Percentiles rank a stretch among this genome's conserved stretches.
phyloP scores from a whole-genome alignment of 2,888 invertebrate species.

The Drosophila rellima region DNA sequence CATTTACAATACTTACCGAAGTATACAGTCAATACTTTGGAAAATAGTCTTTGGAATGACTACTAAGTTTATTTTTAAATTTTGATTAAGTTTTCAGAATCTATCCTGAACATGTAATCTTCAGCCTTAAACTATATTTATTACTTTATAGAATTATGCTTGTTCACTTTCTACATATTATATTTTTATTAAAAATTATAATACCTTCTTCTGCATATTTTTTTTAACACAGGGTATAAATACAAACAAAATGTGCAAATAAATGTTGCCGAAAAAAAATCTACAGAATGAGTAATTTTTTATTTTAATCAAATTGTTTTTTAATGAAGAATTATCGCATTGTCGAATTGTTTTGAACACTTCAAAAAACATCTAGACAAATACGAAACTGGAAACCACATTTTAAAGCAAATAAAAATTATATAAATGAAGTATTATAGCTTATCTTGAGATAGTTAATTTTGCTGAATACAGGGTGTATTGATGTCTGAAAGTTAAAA shows the following conservation, averaged over 20 bases:
- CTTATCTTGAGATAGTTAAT: constrained; percentile 1
- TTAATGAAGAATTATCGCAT: neutral
- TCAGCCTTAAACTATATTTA: too few relatives aligned
- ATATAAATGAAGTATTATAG: neutral
- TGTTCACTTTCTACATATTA: neutral
- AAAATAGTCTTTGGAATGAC: neutral
- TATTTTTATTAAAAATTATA: neutral
- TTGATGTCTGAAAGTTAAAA: neutral
- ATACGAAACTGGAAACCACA: constrained; percentile 17
- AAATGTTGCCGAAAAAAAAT: neutral
- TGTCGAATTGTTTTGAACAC: constrained; percentile 7
- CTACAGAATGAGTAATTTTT: constrained; percentile 1
- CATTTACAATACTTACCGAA: neutral
- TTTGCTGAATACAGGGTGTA: neutral
- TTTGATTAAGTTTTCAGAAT: too few relatives aligned
- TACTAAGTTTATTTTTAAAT: neutral
- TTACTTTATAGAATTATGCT: too few relatives aligned
- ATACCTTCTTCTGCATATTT: neutral
- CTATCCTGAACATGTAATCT: too few relatives aligned
- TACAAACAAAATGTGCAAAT: neutral
- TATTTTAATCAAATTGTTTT: constrained; percentile 1
- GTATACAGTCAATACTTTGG: neutral
- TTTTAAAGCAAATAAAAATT: constrained; percentile 3
- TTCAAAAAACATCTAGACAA: constrained; percentile 23
- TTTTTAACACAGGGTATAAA: neutral